Evolutionary conservation across 2,113 vertebrate species (phyloP).

Genomic region (Sphyrna mokarran): DNA sequence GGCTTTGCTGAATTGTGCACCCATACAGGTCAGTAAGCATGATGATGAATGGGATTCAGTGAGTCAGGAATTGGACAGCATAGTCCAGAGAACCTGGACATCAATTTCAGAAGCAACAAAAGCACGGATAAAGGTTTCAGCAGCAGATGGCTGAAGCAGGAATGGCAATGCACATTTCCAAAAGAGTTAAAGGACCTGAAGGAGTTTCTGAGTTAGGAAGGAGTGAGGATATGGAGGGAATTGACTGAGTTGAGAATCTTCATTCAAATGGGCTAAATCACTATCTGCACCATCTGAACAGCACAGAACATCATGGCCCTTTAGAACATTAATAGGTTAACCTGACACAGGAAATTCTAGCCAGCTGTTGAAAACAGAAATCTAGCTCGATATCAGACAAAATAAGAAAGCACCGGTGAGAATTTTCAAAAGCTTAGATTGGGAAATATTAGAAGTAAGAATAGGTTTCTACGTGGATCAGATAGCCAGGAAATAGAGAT

Average conservation of each 20-base stretch:
- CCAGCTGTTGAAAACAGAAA: background rate
- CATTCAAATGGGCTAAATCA: background rate
- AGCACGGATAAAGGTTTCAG: background rate
- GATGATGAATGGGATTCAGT: too few relatives aligned
- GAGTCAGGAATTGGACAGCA: too few relatives aligned
- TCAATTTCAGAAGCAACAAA: background rate
- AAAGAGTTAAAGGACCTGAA: background rate
- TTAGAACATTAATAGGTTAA: background rate
- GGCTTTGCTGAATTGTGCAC: too few relatives aligned
- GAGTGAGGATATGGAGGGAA: background rate
- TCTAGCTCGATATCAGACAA: background rate
- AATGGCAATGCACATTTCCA: background rate
- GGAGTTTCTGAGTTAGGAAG: background rate
- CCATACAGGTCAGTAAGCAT: too few relatives aligned
- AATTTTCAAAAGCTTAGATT: background rate
- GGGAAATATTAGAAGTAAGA: background rate
- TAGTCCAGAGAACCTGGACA: background rate
- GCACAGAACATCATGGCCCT: background rate
- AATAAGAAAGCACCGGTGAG: background rate
- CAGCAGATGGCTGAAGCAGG: too few relatives aligned
- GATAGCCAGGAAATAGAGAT: background rate
- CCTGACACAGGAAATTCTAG: background rate
- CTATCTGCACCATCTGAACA: background rate
- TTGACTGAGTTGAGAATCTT: background rate
- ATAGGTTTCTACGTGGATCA: background rate